A percentile compares a stretch with the other conserved stretches of the same genome.
These are phyloP conservation scores for Acrossocheilus wenchowensis DNA, from an alignment of 2,797 vertebrate species.

Conservation along the genomic window DNA sequence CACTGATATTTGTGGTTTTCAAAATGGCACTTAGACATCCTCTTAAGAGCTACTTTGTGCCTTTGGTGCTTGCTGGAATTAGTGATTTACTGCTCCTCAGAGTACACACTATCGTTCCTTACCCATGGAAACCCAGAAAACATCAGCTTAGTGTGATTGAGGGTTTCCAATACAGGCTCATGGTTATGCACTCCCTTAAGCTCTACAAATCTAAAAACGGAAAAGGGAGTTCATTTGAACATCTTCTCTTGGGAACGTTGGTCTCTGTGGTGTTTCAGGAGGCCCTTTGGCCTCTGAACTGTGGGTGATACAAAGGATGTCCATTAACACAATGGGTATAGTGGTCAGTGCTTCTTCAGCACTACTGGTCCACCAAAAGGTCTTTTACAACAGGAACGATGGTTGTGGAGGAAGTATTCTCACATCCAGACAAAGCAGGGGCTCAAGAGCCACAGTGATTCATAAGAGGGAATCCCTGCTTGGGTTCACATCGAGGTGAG, in stretches of 20 bases:
- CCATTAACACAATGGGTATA: slow-evolving; percentile 71
- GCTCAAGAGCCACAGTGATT: slow-evolving; percentile 63
- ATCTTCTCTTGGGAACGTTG: slow-evolving; percentile 45
- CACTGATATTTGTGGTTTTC: slow-evolving; percentile 31
- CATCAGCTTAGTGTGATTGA: slow-evolving; percentile 29
- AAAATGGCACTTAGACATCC: slow-evolving; percentile 36
- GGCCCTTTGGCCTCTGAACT: slow-evolving; percentile 67
- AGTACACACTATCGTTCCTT: slow-evolving; percentile 8
- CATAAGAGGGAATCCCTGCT: slow-evolving; percentile 69
- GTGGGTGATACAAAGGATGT: slow-evolving; percentile 68
- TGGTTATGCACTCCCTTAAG: slow-evolving; percentile 25
- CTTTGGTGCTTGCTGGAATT: slow-evolving; percentile 43
- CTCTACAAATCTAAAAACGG: slow-evolving; percentile 44
- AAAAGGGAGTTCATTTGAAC: slow-evolving; percentile 48
- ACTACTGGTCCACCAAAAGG: slow-evolving; percentile 50
- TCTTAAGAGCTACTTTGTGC: slow-evolving; percentile 44
- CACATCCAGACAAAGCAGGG: slow-evolving; percentile 52
- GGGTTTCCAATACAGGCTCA: slow-evolving; percentile 38
- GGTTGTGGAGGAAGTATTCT: slow-evolving; percentile 52
- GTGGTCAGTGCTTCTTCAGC: slow-evolving; percentile 68
- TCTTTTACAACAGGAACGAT: slow-evolving; percentile 60
- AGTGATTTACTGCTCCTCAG: slow-evolving; percentile 43
- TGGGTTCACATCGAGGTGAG: slow-evolving; percentile 73
- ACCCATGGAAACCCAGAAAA: slow-evolving; percentile 37
- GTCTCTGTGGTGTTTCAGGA: slow-evolving; percentile 43